These are phyloP conservation scores for Indicator indicator DNA, from an alignment of 2,113 vertebrate species.

Conservation along the genomic window DNA sequence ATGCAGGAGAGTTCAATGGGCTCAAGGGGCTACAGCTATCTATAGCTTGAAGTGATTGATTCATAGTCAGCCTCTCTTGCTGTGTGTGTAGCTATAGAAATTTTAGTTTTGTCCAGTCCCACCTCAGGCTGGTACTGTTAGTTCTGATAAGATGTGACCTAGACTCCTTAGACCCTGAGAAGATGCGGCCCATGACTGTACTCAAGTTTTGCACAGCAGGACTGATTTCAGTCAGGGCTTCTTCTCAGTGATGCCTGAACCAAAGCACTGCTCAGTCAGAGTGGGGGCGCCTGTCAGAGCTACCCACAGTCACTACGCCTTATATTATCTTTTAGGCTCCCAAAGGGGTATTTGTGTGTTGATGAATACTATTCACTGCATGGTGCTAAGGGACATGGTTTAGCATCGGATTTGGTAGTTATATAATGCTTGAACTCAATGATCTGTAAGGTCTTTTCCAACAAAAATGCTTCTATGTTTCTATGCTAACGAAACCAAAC, in stretches of 20 bases:
- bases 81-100: not conserved
- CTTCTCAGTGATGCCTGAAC: not conserved
- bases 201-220: not conserved
- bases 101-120: not conserved
- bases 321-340: not conserved
- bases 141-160: not conserved
- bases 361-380: not conserved
- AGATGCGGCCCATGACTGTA: not conserved
- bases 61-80: too few relatives aligned
- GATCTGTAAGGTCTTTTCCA: too few relatives aligned
- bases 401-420: too few relatives aligned
- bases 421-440: too few relatives aligned
- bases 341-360: not conserved
- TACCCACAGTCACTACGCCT: not conserved
- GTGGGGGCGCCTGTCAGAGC: not conserved
- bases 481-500: not conserved
- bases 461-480: not conserved
- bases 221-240: not conserved
- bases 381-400: not conserved
- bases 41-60: accelerated
- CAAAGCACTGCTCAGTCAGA: not conserved
- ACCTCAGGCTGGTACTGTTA: not conserved
- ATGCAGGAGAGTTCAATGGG: not conserved
- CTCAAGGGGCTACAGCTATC: not conserved
- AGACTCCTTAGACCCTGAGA: not conserved